Base-by-base conservation (phyloP, 2,888 invertebrate species). In the Caenorhabditis sp. region DNA sequence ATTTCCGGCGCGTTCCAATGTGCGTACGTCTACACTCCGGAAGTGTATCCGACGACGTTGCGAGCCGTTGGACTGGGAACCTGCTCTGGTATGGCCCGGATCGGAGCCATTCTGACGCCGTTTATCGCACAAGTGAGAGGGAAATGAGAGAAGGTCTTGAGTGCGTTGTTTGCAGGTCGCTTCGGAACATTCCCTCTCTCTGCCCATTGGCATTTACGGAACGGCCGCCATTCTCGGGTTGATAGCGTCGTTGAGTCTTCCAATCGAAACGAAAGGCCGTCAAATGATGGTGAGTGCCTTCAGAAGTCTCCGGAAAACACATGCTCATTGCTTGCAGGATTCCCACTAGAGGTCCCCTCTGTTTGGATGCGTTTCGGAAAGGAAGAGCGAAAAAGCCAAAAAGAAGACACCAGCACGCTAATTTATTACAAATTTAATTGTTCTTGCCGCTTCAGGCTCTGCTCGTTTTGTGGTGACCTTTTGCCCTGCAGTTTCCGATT, bases 1-100 rank as follows among this genome's bases (percentile, higher is more conserved):
- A 95, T 96, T 84, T 95, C 95, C 20, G 96, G 96, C 0, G 93
- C 95, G 1, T 96, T 96, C 89, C 95, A 96, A 92, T 95, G 95
- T 0, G 95, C 95, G 0, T 96, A 96, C 88, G 95, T 96, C 5
- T 96, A 96, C 89, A 96, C 96, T 6, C 95, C 96, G 7, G 96
- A 96, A 92, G 92, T 92, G 85, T 96, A 95, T 89, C 95, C 96
- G 0, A 95, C 95, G 0, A 94, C 94, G 20, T 90, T 95, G 52
- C 90, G 95, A 65, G 94, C 95, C 1, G 93, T 95, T 5, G 96
- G 96, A 0, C 94, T 96, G n/a, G 95, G 95, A 6, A 93, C 94
- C 0, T 95, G 95, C 89, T 95, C 95, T 84, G 94, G 94, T 0
- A 94, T 95, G 91, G 95, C 95, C 0, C 91, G 96, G 45, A 92